Percentiles rank a stretch among this genome's conserved stretches.
These are phyloP conservation scores for Oryzaephilus surinamensis DNA, from an alignment of 1,140 invertebrate species.

Conservation along the genomic window DNA sequence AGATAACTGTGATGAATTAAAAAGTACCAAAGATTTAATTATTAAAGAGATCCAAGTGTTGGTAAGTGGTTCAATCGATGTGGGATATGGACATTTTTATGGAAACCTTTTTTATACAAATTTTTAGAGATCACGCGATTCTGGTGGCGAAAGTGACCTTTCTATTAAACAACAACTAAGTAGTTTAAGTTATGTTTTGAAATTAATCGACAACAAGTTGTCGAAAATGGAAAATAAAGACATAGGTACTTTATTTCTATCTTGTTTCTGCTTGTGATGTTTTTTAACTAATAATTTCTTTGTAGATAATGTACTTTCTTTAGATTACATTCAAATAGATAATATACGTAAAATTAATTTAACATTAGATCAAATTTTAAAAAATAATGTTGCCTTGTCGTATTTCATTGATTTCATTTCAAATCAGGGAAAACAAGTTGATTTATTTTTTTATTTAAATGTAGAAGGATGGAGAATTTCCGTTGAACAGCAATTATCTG, in stretches of 20 bases:
- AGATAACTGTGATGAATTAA: conserved; percentile 68
- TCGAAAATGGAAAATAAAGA: conserved; percentile 49
- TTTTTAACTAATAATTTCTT: too few species aligned
- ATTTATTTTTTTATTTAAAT: conserved; percentile 61
- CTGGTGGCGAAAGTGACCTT: conserved; percentile 70
- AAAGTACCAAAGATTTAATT: conserved; percentile 66
- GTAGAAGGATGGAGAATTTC: conserved; percentile 57
- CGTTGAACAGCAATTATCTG: conserved; percentile 64
- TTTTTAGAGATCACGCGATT: conserved; percentile 65
- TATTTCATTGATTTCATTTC: conserved; percentile 78
- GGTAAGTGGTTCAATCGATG: conserved; percentile 35
- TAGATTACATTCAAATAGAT: conserved; percentile 28
- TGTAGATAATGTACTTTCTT: conserved; percentile 10
- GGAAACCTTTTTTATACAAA: neutral
- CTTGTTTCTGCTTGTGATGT: too few species aligned
- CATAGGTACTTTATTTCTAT: conserved; percentile 32
- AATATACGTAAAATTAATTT: conserved; percentile 53
- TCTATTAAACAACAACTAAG: conserved; percentile 82
- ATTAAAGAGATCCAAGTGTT: conserved; percentile 68
- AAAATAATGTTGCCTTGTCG: conserved; percentile 67
- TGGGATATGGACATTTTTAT: too few species aligned
- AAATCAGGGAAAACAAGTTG: conserved; percentile 57
- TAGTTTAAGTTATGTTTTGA: conserved; percentile 71
- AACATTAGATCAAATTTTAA: conserved; percentile 66
- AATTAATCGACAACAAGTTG: conserved; percentile 59